phyloP scores from a whole-genome alignment of 2,888 invertebrate genomes.

The Apamea anceps region DNA sequence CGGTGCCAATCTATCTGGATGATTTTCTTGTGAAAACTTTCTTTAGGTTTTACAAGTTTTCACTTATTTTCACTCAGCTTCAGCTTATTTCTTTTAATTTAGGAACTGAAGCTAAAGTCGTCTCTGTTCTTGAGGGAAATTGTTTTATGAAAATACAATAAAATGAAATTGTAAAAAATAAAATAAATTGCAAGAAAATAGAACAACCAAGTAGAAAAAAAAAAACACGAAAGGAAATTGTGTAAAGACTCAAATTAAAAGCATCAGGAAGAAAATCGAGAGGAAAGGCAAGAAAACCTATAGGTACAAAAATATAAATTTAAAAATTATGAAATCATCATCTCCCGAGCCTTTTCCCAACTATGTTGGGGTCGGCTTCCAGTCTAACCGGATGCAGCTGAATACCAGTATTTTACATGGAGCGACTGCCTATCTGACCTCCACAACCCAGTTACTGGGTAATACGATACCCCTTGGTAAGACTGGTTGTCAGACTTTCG shows the following conservation, averaged over 20 bases:
- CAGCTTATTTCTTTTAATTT: not conserved
- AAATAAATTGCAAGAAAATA: not conserved
- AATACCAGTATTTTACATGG: no score
- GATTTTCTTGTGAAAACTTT: conserved; percentile 49
- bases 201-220: not conserved
- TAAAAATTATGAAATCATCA: not conserved
- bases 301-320: not conserved
- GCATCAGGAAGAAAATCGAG: not conserved
- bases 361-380: no score
- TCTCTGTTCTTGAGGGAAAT: not conserved
- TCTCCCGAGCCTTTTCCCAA: no score
- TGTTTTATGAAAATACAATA: not conserved
- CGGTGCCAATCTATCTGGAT: conserved; percentile 52
- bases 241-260: not conserved
- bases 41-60: not conserved
- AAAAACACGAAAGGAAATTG: not conserved
- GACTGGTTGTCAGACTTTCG: no score
- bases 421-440: no score
- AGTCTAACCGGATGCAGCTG: no score
- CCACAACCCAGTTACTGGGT: no score
- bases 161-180: not conserved
- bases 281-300: not conserved
- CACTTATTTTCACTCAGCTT: not conserved
- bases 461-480: no score
- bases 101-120: not conserved